Conservation (phyloP, 2,113 vertebrate genomes). For the Xenotilapia flavipinnis region DNA sequence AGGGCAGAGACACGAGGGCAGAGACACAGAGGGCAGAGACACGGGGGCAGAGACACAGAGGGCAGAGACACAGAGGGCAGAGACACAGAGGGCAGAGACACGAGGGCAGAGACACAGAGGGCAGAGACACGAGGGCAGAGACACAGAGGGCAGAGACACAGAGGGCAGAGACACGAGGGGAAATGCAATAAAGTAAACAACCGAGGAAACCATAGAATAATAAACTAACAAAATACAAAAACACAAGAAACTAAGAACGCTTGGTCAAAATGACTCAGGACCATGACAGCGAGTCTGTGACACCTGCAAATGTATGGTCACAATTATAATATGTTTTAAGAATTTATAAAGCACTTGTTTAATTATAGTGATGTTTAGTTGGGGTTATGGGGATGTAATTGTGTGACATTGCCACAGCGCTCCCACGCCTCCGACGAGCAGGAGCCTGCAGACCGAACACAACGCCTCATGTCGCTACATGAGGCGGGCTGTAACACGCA, state of each 20-base stretch:
- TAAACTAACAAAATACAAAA: no score
- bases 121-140: not conserved
- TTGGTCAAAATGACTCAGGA: no score
- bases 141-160: no score
- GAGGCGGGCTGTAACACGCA: not conserved
- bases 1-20: no score
- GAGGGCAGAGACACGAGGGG: no score
- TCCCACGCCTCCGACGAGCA: not conserved
- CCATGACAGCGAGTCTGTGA: no score
- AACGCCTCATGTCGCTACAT: rapidly evolving
- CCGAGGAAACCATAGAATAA: no score
- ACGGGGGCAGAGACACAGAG: no score
- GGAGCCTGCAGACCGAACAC: not conserved
- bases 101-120: not conserved
- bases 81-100: not conserved
- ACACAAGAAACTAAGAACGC: not conserved
- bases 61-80: no score
- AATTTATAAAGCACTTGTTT: not conserved
- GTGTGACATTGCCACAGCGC: not conserved
- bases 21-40: no score
- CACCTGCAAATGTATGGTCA: no score
- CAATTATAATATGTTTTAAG: not conserved
- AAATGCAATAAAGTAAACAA: no score
- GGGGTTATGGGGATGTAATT: not conserved
- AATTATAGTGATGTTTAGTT: not conserved